Base-by-base conservation (phyloP, 1,140 invertebrate species). In the Homarus americanus region DNA sequence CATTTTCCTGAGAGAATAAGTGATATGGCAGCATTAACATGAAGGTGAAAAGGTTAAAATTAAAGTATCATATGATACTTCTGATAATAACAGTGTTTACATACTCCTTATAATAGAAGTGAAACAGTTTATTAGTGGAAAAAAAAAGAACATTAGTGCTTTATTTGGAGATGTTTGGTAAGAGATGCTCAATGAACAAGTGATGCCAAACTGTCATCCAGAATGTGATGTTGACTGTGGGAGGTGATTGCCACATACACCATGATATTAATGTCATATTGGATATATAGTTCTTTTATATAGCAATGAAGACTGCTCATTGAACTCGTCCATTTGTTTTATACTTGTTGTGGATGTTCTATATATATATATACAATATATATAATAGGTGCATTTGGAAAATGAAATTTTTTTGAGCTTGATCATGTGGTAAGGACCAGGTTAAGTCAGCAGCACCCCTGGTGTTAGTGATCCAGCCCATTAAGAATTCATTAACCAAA, bases 281-380 rank as follows among this genome's bases (percentile, higher is more conserved):
- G 40, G 40, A 28, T 28, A 17, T 32, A 41, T 28, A 44, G 4
- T 76, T 88, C n/a, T 44, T 88, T 76, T 88, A 88, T 36, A 80
- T 80, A 88, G n/a, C 58, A 41, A 66, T 40, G 53, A 80, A 80
- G 28, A 32, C 76, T 88, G 86, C 86, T 88, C 86, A 87, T 79
- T 87, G 72, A 80, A 53, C 86, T 87, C 86, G 75, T 79, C 86
- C 85, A 87, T 28, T 78, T 44, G 69, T 86, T 86, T 75, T 76
- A 73, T 76, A 75, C 69, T 86, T 32, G 36, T 86, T 75, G 38
- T 75, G 69, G 66, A 75, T 75, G 69, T 75, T 53, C 40, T 28
- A 49, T 24, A 28, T 63, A 49, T 34, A 82, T 63, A 79, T n/a
- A 82, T 34, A 15, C 28, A 49, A 24, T 15, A 73, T 38, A 32